Evolutionary conservation across 2,888 invertebrate species (phyloP).

Genomic region (Monopis laevigella): DNA sequence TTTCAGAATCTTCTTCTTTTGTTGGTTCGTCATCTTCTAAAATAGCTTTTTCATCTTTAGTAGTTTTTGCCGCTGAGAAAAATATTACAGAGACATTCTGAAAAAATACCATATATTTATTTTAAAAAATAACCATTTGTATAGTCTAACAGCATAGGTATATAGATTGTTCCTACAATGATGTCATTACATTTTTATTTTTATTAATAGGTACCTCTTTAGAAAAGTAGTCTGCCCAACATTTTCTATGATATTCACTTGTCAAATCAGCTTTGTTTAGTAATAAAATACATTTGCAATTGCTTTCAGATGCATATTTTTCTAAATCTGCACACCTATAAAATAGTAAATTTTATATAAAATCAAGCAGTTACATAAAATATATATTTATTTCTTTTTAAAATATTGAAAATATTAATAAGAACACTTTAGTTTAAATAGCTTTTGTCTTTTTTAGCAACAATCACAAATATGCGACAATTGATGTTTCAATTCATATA

Average conservation of each 20-base stretch:
- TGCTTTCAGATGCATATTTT: constrained; percentile 50
- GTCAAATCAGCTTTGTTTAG: constrained; percentile 97
- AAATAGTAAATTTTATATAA: no score
- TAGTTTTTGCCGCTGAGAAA: constrained; percentile 84
- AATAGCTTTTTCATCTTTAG: constrained; percentile 53
- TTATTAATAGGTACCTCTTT: constrained; percentile 53
- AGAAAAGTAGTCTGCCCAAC: constrained; percentile 89
- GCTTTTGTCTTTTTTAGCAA: no score
- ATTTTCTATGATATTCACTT: constrained; percentile 78
- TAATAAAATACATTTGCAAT: constrained; percentile 78
- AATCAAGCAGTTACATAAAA: no score
- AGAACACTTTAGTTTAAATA: no score
- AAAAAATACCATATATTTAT: constrained; percentile 23
- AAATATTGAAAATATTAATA: no score
- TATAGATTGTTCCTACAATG: not conserved
- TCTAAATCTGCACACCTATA: constrained; percentile 90
- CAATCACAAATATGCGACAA: no score
- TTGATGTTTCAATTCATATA: no score
- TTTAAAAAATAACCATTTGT: no score
- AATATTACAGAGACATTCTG: constrained; percentile 81
- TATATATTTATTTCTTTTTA: no score
- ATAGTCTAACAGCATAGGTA: no score
- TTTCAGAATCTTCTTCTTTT: constrained; percentile 37
- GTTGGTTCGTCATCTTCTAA: constrained; percentile 26
- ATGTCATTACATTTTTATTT: not conserved